Conservation (phyloP, 2,888 invertebrate genomes). For the Perdita meconis region DNA sequence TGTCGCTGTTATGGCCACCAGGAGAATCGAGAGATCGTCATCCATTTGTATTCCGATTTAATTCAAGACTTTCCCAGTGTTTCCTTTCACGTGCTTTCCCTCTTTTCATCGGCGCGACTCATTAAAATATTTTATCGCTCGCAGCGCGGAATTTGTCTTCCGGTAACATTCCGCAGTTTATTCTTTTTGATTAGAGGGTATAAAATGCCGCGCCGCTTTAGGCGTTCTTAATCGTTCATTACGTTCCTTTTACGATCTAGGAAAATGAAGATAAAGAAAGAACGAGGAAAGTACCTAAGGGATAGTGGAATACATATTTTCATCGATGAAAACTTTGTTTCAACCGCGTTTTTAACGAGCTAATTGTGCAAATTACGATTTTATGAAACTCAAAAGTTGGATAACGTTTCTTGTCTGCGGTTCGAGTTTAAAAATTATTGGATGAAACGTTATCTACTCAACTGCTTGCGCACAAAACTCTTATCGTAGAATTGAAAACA, state of each 20-base stretch:
- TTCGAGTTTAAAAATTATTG: too few relatives aligned
- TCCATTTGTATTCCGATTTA: background rate
- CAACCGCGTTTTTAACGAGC: too few relatives aligned
- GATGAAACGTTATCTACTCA: too few relatives aligned
- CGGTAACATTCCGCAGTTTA: background rate
- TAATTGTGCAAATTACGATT: too few relatives aligned
- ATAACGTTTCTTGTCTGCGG: too few relatives aligned
- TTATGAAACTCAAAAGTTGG: too few relatives aligned
- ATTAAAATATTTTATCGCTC: background rate
- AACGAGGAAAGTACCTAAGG: background rate
- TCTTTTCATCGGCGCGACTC: background rate
- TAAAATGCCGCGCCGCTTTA: background rate
- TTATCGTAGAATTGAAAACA: background rate
- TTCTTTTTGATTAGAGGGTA: background rate
- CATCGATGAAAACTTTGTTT: background rate
- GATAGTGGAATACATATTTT: background rate
- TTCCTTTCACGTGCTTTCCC: background rate
- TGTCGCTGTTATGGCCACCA: slow-evolving; percentile 25
- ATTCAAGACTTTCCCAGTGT: background rate
- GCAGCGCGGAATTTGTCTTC: background rate
- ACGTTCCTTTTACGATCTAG: background rate
- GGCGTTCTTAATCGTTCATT: background rate
- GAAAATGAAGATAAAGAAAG: background rate
- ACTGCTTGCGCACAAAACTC: background rate
- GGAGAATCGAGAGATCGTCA: slow-evolving; percentile 14